A percentile compares a stretch with the other conserved stretches of the same genome.
Conservation (phyloP, 2,113 vertebrate species). For the Pleuronectes platessa region DNA sequence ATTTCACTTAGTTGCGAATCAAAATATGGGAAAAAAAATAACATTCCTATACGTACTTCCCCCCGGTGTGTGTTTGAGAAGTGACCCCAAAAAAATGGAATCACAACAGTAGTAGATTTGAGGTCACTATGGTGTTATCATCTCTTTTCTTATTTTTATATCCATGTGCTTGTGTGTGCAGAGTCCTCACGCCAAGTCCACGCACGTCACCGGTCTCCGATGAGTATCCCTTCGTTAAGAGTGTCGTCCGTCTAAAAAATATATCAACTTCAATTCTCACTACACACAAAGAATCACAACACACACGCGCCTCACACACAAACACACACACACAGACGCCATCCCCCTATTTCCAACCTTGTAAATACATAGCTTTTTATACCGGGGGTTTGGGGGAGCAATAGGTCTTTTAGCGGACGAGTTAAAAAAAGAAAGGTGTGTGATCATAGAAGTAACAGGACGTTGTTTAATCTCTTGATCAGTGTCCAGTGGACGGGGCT, state of each 20-base stretch:
- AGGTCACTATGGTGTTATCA: slow-evolving; percentile 19
- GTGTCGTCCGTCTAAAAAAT: slow-evolving; percentile 50
- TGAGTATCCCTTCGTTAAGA: slow-evolving; percentile 48
- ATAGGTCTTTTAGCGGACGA: slow-evolving; percentile 80
- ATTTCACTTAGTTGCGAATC: slow-evolving; percentile 18
- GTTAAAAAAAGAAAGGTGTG: slow-evolving; percentile 82
- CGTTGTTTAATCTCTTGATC: slow-evolving; percentile 55
- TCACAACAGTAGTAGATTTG: slow-evolving; percentile 30
- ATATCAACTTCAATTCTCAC: slow-evolving; percentile 25
- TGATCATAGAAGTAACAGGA: slow-evolving; percentile 76
- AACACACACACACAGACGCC: slow-evolving; percentile 46
- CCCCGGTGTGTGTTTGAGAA: slow-evolving; percentile 35
- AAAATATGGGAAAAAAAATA: background rate
- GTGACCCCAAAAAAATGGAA: slow-evolving; percentile 24
- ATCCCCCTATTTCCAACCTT: slow-evolving; percentile 87
- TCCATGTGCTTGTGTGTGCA: slow-evolving; percentile 33
- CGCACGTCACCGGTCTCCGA: slow-evolving; percentile 53
- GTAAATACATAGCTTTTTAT: slow-evolving; percentile 89
- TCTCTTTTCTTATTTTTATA: slow-evolving; percentile 35
- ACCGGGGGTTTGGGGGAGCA: slow-evolving; percentile 73
- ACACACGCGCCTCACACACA: slow-evolving; percentile 28
- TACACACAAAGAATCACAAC: slow-evolving; percentile 42
- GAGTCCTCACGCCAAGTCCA: slow-evolving; percentile 50
- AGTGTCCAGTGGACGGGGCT: slow-evolving; percentile 57
- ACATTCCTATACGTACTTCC: slow-evolving; percentile 26